Conservation (phyloP, 2,113 vertebrate species). For the Parus major region DNA sequence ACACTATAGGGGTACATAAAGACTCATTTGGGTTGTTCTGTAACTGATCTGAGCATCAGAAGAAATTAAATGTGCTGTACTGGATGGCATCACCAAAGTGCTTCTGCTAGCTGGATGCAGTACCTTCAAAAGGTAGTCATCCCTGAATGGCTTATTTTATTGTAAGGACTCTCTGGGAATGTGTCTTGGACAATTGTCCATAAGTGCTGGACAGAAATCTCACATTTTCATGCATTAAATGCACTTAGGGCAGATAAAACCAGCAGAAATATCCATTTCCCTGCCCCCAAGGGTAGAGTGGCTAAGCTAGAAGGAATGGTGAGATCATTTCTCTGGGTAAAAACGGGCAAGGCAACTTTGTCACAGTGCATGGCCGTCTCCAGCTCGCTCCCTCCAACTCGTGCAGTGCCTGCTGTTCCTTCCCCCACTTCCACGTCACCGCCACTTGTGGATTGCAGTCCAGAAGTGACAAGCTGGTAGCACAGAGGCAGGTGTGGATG, state of each 20-base stretch:
- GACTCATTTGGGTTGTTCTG: not conserved
- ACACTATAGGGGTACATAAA: not conserved
- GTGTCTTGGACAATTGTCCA: not conserved
- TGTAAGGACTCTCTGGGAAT: not conserved
- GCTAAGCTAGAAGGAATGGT: not conserved
- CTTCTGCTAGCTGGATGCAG: not conserved
- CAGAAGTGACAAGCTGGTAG: not conserved
- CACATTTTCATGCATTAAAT: not conserved
- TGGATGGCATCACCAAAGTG: not conserved
- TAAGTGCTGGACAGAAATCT: not conserved
- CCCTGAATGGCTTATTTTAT: not conserved
- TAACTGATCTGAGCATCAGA: not conserved
- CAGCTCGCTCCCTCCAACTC: accelerated
- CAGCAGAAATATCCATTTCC: not conserved
- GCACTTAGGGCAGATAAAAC: not conserved
- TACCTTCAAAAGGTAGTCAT: not conserved
- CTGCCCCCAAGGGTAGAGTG: not conserved
- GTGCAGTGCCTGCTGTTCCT: accelerated
- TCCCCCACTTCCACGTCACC: accelerated
- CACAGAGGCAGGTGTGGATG: not conserved
- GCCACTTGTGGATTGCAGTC: not conserved
- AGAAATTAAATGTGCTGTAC: not conserved
- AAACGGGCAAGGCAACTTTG: not conserved
- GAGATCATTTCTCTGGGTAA: not conserved
- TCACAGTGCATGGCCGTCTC: not conserved